phyloP scores from a whole-genome alignment of 1,140 invertebrate species.

The Plectus sambesii region DNA sequence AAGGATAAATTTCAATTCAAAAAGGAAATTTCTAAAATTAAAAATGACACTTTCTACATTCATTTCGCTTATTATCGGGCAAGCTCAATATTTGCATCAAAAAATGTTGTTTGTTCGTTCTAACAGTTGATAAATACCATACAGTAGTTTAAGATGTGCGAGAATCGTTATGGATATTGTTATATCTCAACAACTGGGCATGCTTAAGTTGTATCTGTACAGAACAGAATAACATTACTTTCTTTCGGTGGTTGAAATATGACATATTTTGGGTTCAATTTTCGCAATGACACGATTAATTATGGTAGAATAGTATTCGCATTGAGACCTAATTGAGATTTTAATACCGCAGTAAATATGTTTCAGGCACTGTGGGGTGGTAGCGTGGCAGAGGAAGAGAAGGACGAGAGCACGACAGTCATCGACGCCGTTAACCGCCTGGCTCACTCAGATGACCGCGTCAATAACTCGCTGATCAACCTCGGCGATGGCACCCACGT shows the following conservation, averaged over 20 bases:
- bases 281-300: neutral
- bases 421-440: conserved; percentile 4
- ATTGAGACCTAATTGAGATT: no score
- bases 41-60: no score
- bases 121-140: no score
- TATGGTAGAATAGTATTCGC: no score
- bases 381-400: neutral
- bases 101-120: no score
- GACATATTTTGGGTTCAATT: neutral
- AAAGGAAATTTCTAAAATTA: no score
- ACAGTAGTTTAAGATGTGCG: no score
- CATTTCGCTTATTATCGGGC: no score
- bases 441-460: neutral
- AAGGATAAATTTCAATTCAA: no score
- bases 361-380: neutral
- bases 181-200: neutral
- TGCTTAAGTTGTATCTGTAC: neutral
- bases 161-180: no score
- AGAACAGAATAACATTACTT: neutral
- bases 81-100: no score
- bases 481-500: conserved; percentile 6
- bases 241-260: no score
- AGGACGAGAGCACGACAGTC: neutral
- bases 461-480: neutral
- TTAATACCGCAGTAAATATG: neutral